phyloP scores from a whole-genome alignment of 2,888 invertebrate genomes.

The Harpalus rufipes region DNA sequence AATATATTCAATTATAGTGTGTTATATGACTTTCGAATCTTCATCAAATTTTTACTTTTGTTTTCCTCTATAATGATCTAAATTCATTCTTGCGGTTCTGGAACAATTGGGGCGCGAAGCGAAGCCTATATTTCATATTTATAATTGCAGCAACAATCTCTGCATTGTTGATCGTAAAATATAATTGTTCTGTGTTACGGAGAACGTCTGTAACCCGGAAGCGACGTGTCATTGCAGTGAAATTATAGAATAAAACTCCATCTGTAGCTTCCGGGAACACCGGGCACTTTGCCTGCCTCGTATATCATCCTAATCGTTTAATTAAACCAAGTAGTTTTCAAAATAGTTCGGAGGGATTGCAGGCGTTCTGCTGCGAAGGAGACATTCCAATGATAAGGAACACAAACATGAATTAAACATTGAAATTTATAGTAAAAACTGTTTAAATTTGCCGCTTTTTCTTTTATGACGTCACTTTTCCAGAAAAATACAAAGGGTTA shows the following conservation, averaged over 20 bases:
- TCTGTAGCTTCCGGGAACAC: conserved; percentile 54
- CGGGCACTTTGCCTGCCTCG: conserved; percentile 25
- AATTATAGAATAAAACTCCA: conserved; percentile 53
- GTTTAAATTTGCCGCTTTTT: no score
- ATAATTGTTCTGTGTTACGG: conserved; percentile 44
- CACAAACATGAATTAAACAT: no score
- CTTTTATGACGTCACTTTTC: no score
- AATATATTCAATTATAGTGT: no score
- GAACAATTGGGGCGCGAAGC: conserved; percentile 17
- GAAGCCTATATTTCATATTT: conserved; percentile 8
- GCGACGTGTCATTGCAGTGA: conserved; percentile 74
- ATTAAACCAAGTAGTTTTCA: conserved; percentile 26
- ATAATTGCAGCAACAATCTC: conserved; percentile 5
- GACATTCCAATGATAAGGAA: not conserved
- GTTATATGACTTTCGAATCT: no score
- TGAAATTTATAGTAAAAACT: no score
- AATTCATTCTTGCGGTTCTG: not conserved
- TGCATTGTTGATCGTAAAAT: conserved; percentile 51
- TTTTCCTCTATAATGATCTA: no score
- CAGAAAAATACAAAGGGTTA: no score
- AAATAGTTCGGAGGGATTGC: conserved; percentile 13
- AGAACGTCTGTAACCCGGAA: conserved; percentile 72
- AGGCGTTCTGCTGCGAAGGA: not conserved
- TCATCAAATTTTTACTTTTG: no score
- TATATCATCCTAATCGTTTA: conserved; percentile 45